These are phyloP conservation scores for Odontesthes bonariensis DNA, from an alignment of 2,113 vertebrate genomes.

Conservation along the genomic window DNA sequence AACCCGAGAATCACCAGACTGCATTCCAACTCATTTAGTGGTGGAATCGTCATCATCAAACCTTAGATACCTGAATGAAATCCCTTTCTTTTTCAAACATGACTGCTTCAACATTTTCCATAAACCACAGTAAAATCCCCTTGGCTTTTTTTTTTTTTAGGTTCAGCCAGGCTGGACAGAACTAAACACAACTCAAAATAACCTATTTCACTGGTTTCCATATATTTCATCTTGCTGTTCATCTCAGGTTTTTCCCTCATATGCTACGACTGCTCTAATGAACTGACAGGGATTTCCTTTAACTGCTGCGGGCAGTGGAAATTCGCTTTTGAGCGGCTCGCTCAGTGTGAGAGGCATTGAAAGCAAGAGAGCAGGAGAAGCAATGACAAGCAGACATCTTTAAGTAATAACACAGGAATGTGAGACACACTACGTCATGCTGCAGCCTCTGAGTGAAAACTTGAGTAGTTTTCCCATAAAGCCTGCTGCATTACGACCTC, in stretches of 20 bases:
- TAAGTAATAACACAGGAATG: conserved; percentile 81
- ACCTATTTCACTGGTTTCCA: conserved; percentile 19
- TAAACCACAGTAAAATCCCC: conserved; percentile 1
- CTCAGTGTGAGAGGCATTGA: conserved; percentile 45
- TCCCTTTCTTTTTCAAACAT: conserved; percentile 9
- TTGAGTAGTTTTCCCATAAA: conserved; percentile 64
- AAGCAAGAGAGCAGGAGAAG: conserved; percentile 50
- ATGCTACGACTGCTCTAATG: conserved; percentile 21
- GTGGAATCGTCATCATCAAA: neutral
- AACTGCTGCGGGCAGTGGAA: conserved; percentile 50
- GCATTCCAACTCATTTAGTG: conserved; percentile 58
- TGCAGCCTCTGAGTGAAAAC: conserved; percentile 63
- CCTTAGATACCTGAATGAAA: conserved; percentile 1
- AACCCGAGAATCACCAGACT: conserved; percentile 54
- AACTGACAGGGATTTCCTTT: conserved; percentile 61
- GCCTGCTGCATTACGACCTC: conserved; percentile 32
- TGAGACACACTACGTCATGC: conserved; percentile 64
- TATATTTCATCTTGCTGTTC: conserved; percentile 13
- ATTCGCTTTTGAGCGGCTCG: conserved; percentile 33
- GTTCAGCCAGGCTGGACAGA: neutral
- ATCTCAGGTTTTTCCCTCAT: neutral
- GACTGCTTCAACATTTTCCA: neutral
- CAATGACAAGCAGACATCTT: conserved; percentile 76
- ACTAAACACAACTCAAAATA: conserved; percentile 2
- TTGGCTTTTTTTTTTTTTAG: neutral